Conservation (phyloP, 1,140 invertebrate species). For the Trachymyrmex cornetzi region DNA sequence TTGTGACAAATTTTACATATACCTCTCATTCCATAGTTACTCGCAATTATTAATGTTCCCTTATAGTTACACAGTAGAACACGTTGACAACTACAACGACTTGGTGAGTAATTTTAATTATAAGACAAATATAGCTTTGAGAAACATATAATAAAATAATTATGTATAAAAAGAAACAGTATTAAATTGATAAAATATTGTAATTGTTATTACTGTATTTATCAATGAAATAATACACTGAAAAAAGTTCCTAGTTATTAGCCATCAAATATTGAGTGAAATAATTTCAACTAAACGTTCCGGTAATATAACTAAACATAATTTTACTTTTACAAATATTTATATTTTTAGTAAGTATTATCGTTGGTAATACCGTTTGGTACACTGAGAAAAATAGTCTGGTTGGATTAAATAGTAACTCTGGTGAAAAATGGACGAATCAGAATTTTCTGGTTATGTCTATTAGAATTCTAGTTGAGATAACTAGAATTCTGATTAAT, state of each 20-base stretch:
- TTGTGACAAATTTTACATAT: not conserved
- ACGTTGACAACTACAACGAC: not conserved
- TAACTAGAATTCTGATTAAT: too few relatives aligned
- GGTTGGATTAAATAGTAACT: too few relatives aligned
- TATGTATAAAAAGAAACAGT: not conserved
- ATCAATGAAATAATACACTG: not conserved
- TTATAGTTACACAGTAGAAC: not conserved
- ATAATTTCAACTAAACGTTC: too few relatives aligned
- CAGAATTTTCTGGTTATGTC: too few relatives aligned
- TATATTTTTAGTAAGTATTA: too few relatives aligned
- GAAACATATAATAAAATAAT: slow-evolving; percentile 2
- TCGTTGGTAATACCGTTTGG: too few relatives aligned
- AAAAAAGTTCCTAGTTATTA: not conserved
- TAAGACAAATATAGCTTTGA: not conserved
- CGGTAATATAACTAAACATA: too few relatives aligned
- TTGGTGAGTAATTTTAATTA: not conserved
- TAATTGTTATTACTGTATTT: not conserved
- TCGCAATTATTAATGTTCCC: not conserved
- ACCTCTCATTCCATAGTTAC: not conserved
- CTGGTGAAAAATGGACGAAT: too few relatives aligned
- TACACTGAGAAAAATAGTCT: too few relatives aligned
- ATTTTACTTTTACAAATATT: too few relatives aligned
- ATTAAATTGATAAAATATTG: not conserved
- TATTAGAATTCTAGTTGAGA: too few relatives aligned
- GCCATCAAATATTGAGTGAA: not conserved